Evolutionary conservation across 2,113 vertebrate genomes (phyloP).

Genomic region (Chaetodon auriga): DNA sequence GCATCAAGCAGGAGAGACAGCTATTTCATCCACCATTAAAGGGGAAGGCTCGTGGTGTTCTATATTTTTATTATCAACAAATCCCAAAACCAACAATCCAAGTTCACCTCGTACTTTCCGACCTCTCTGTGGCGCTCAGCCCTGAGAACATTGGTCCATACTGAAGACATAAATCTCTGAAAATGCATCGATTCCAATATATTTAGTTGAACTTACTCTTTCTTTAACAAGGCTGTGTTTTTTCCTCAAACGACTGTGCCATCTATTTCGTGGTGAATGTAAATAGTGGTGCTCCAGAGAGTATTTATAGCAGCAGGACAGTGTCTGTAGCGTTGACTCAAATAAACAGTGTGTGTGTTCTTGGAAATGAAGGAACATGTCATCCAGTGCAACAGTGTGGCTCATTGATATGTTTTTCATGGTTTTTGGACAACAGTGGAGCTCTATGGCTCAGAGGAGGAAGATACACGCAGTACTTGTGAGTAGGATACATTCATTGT

Average conservation of each 20-base stretch:
- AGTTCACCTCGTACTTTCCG: neutral
- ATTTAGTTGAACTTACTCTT: neutral
- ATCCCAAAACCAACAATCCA: neutral
- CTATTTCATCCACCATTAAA: neutral
- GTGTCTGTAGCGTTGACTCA: neutral
- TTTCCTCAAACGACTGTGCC: too few relatives aligned
- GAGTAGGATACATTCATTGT: neutral
- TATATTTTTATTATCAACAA: neutral
- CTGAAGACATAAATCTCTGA: neutral
- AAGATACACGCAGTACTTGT: too few relatives aligned
- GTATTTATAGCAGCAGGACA: neutral
- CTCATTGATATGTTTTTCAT: neutral
- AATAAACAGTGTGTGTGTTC: slow-evolving; percentile 15
- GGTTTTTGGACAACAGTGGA: neutral
- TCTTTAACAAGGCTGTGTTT: too few relatives aligned
- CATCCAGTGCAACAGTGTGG: neutral
- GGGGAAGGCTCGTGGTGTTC: neutral
- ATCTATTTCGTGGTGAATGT: neutral
- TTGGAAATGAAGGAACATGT: neutral
- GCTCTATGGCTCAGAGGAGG: neutral
- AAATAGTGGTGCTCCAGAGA: neutral
- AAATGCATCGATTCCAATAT: neutral
- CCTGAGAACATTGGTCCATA: neutral
- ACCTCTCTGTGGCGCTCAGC: neutral
- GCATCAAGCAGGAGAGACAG: neutral